phyloP scores from a whole-genome alignment of 92 coral and sea anemone species.

The Virgularia gustaviana region DNA sequence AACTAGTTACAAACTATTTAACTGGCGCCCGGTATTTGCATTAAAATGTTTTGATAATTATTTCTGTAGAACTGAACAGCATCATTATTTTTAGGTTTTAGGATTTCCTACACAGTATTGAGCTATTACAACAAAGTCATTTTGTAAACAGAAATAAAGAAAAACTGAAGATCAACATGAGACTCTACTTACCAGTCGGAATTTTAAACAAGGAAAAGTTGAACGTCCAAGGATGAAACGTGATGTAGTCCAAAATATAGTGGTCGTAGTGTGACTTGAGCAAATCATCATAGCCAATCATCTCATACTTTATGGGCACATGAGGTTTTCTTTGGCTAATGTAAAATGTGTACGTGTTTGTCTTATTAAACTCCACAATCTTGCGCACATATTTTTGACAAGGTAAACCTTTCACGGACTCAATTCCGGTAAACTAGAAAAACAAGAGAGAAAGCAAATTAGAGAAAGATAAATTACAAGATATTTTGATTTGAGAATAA shows the following conservation, averaged over 20 bases:
- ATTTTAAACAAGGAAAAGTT: conserved; percentile 68
- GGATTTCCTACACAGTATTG: too few species aligned
- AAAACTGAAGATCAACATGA: neutral
- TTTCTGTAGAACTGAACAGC: too few species aligned
- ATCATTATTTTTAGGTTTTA: too few species aligned
- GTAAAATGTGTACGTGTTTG: conserved; percentile 70
- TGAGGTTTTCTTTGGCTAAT: conserved; percentile 69
- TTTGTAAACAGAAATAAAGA: neutral
- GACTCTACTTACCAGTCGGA: conserved; percentile 66
- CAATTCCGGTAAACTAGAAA: conserved; percentile 69
- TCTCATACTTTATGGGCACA: conserved; percentile 83
- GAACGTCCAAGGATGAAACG: conserved; percentile 82
- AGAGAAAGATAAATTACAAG: neutral
- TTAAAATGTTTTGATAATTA: too few species aligned
- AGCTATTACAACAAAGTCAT: neutral
- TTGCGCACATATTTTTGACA: conserved; percentile 67
- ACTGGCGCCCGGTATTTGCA: too few species aligned
- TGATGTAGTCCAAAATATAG: conserved; percentile 77
- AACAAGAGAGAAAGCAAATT: neutral
- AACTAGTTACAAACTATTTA: too few species aligned
- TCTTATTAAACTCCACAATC: conserved; percentile 66
- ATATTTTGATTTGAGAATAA: neutral
- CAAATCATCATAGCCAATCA: conserved; percentile 92
- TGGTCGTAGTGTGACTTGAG: conserved; percentile 96
- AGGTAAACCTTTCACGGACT: conserved; percentile 71